Evolutionary conservation across 1,140 invertebrate genomes (phyloP).

Genomic region (Coenobita brevimanus): DNA sequence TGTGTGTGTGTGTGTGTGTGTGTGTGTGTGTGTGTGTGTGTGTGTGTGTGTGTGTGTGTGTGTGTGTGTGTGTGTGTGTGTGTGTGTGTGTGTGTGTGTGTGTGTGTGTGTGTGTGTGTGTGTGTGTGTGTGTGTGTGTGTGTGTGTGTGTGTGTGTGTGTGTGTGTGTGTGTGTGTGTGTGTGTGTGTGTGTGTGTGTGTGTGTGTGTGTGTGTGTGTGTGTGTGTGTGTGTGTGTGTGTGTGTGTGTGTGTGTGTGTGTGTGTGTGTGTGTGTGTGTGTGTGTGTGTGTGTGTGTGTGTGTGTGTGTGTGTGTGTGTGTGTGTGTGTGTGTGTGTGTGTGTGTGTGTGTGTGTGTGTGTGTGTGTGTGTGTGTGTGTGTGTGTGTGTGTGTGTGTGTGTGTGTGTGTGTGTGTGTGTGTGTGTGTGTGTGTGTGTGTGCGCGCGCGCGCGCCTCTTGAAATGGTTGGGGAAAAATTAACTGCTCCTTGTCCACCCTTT

Average conservation of each 20-base stretch:
- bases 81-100: no score
- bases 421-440: neutral
- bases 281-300: slow-evolving; percentile 8
- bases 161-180: no score
- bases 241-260: neutral
- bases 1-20: no score
- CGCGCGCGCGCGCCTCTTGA: no score
- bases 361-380: slow-evolving; percentile 4
- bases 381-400: slow-evolving; percentile 12
- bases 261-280: slow-evolving; percentile 4
- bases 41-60: no score
- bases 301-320: slow-evolving; percentile 18
- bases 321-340: neutral
- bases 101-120: no score
- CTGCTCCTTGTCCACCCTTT: no score
- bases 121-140: no score
- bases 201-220: slow-evolving; percentile 14
- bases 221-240: slow-evolving; percentile 18
- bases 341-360: neutral
- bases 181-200: slow-evolving; percentile 6
- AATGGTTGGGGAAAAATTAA: no score
- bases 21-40: no score
- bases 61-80: no score
- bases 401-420: neutral
- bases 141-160: no score